Base-by-base conservation (phyloP, 2,888 invertebrate species). In the Panopea generosa region DNA sequence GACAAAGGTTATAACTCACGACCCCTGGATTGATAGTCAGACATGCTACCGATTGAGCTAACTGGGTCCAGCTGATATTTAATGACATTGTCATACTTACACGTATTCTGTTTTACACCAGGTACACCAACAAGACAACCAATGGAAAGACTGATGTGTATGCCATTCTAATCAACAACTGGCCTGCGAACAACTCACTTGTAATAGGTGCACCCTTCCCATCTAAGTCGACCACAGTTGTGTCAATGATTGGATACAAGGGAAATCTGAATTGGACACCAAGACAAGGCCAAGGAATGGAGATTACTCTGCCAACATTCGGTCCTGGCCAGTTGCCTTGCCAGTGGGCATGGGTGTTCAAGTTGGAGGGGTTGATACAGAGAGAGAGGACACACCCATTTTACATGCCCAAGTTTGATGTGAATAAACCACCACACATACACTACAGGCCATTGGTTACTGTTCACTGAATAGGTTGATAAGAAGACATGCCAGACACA, bases 121-220 rank as follows among this genome's bases (percentile, higher is more conserved):
- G 75, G 75, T 76, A 76, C 29, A 76, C 75, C 2, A 53, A 66
- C 20, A 69, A 69, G 40, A 73, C 61, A 2, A 56, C 49, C 18
- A 33, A 63, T 38, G 71, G 59, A 16, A 75, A 72, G 3, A 80
- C 77, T 27, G 69, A 74, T 52, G 93, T 96, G 16, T 97, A 96
- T 91, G 96, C 95, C 0, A 95, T 95, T 55, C 92, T 95, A 20
- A 92, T 97, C 40, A 18, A 27, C 24, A 47, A 59, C 33, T 97
- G 97, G 96, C 96, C 97, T 0, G 89, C 91, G 26, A 92, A 94
- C 50, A 94, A 94, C 73, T 88, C 93, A 20, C 91, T 96, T 11
- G 82, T 91, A 22, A 91, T 95, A 9, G 94, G 93, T 76, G 92
- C 94, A 0, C 89, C 93, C 1, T 89, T 90, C 4, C 71, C 88